These are phyloP conservation scores for Prunella himalayana DNA, from an alignment of 2,113 vertebrate genomes.

Conservation along the genomic window DNA sequence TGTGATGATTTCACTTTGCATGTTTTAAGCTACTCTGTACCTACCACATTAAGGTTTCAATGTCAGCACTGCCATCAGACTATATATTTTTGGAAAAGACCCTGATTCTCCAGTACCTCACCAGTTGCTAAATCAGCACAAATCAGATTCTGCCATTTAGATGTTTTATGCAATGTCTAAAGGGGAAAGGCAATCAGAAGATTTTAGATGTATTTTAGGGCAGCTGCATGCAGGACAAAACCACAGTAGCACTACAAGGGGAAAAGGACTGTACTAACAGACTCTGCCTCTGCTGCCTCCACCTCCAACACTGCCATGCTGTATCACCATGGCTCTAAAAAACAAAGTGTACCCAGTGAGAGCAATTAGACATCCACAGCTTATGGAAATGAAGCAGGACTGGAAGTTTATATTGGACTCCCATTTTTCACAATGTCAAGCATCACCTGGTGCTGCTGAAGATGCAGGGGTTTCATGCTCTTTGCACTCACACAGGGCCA, in stretches of 20 bases:
- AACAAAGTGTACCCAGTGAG: neutral
- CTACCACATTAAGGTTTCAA: neutral
- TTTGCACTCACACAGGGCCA: fast-evolving
- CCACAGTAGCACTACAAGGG: neutral
- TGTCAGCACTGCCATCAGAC: neutral
- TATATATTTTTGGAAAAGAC: neutral
- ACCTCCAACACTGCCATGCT: neutral
- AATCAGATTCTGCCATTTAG: neutral
- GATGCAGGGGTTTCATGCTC: fast-evolving
- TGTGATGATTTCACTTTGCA: neutral
- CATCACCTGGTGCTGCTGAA: neutral
- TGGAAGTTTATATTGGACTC: neutral
- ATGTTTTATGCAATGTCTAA: neutral
- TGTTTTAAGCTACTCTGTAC: neutral
- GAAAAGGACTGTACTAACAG: neutral
- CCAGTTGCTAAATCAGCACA: neutral
- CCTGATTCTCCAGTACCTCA: neutral
- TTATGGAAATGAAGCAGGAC: neutral
- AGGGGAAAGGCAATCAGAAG: neutral
- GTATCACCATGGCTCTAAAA: neutral
- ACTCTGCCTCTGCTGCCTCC: neutral
- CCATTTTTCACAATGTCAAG: neutral
- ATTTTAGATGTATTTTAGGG: neutral
- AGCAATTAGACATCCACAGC: neutral
- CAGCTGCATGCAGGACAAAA: neutral